phyloP scores from a whole-genome alignment of 2,113 vertebrate genomes.

The Leucosticte australis region DNA sequence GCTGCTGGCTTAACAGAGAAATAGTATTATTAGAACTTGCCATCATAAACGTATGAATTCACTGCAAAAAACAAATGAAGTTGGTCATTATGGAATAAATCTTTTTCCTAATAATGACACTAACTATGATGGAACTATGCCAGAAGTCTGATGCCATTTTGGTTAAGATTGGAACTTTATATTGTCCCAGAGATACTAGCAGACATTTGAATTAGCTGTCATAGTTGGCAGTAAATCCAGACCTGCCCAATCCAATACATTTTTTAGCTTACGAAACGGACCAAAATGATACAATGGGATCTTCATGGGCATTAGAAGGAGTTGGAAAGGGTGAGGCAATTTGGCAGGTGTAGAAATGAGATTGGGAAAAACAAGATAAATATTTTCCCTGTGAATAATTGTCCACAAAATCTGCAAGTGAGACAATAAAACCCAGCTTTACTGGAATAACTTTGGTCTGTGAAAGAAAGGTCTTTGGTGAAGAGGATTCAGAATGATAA shows the following conservation, averaged over 20 bases:
- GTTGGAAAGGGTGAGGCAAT: conserved; percentile 13
- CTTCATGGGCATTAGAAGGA: conserved; percentile 17
- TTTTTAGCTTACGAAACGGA: not conserved
- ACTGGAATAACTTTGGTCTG: not conserved
- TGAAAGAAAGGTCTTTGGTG: not conserved
- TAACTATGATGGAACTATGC: not conserved
- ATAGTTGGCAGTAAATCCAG: conserved; percentile 17
- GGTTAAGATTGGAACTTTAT: conserved; percentile 31
- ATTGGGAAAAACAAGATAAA: conserved; percentile 50
- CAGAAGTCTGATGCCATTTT: conserved; percentile 38
- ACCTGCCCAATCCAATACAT: conserved; percentile 29
- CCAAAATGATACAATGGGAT: conserved; percentile 51
- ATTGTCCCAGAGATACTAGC: not conserved
- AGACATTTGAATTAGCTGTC: not conserved
- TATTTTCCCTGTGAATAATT: conserved; percentile 52
- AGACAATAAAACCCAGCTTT: not conserved
- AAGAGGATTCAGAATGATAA: not conserved
- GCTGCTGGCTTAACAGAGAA: not conserved
- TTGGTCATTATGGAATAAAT: not conserved
- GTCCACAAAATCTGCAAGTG: conserved; percentile 6
- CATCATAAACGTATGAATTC: not conserved
- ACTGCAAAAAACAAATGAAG: not conserved
- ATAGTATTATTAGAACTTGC: not conserved
- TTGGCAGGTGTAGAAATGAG: conserved; percentile 32
- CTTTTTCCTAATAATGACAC: not conserved